Percentiles rank a stretch among this genome's conserved stretches.
Evolutionary conservation across 2,888 invertebrate genomes (phyloP).

Genomic region (Metallyticus violacea): DNA sequence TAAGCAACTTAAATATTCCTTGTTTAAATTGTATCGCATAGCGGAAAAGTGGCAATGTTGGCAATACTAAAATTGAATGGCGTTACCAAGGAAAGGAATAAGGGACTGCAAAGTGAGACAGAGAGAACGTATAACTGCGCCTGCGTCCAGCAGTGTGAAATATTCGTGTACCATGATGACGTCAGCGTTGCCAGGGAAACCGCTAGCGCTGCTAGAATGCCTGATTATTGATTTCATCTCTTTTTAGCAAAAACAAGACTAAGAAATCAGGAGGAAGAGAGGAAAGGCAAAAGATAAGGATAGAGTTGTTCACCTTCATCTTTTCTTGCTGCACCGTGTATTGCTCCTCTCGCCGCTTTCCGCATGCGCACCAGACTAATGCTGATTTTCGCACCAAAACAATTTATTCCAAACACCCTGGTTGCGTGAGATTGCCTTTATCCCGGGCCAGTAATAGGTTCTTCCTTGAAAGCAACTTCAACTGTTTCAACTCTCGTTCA

Average conservation of each 20-base stretch:
- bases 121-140: not conserved
- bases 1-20: too few species aligned
- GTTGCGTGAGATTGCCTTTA: too few species aligned
- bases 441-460: too few species aligned
- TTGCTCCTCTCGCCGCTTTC: not conserved
- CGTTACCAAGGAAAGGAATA: not conserved
- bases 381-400: not conserved
- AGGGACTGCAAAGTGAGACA: not conserved
- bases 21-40: not conserved
- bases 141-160: not conserved
- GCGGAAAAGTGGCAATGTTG: not conserved
- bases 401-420: too few species aligned
- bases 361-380: not conserved
- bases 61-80: not conserved
- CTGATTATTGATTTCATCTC: constrained; percentile 1
- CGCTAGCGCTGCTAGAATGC: not conserved
- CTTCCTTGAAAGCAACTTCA: too few species aligned
- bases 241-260: not conserved
- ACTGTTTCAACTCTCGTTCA: too few species aligned
- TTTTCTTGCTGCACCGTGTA: not conserved
- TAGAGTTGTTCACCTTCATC: not conserved
- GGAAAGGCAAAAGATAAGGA: not conserved
- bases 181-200: constrained; percentile 10
- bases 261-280: not conserved
- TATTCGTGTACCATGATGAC: not conserved